A percentile compares a stretch with the other conserved stretches of the same genome.
Conservation (phyloP, 2,797 vertebrate genomes). For the Lagorchestes hirsutus region DNA sequence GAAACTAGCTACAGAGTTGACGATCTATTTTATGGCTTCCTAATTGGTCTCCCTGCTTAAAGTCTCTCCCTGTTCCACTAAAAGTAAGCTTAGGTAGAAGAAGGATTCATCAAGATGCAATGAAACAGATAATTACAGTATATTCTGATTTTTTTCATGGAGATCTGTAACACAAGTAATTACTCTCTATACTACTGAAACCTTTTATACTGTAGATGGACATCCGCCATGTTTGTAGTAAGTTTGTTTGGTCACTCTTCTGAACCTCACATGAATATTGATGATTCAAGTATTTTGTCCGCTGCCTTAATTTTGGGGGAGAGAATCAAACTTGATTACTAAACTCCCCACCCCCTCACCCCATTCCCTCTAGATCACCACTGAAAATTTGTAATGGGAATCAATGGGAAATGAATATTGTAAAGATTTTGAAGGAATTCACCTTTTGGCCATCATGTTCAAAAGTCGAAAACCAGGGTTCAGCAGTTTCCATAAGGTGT, state of each 20-base stretch:
- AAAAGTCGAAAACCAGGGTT: slow-evolving; percentile 98
- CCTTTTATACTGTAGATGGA: background rate
- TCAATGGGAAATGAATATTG: background rate
- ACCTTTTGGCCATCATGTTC: slow-evolving; percentile 97
- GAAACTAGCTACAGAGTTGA: background rate
- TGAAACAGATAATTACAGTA: background rate
- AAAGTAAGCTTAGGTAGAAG: background rate
- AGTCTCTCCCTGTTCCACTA: background rate
- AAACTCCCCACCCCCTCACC: background rate
- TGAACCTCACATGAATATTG: background rate
- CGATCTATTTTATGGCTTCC: background rate
- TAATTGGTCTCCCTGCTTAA: background rate
- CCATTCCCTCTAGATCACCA: background rate
- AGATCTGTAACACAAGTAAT: background rate
- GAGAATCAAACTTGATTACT: background rate
- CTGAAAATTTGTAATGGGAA: background rate
- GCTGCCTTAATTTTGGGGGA: background rate
- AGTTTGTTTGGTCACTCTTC: background rate
- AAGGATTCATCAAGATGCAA: background rate
- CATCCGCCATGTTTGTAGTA: background rate
- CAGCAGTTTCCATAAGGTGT: slow-evolving; percentile 96
- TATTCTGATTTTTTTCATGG: background rate
- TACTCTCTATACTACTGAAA: background rate
- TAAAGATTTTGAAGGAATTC: slow-evolving; percentile 63
- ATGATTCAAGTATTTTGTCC: background rate